Base-by-base conservation (phyloP, 1,140 invertebrate genomes). In the Macrocentrus cingulum region DNA sequence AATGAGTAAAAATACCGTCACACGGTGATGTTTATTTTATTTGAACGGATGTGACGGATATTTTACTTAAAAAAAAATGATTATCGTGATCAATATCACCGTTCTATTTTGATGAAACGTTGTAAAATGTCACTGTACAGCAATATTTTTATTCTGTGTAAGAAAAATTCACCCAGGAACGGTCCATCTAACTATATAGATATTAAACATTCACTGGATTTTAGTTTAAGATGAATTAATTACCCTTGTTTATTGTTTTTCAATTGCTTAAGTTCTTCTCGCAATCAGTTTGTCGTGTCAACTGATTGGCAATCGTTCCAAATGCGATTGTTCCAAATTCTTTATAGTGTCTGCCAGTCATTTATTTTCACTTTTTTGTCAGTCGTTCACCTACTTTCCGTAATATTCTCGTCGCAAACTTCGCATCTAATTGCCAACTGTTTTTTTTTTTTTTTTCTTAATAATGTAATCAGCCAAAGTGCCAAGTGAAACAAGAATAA, bases 151-250 rank as follows among this genome's bases (percentile, higher is more conserved):
- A n/a, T n/a, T n/a, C n/a, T 23, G 45, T 39, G 36, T 39, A n/a
- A n/a, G 29, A 20, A n/a, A 9, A 13, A 25, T 48, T 48, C 45
- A 48, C 45, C 45, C 45, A 48, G 45, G 45, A 48, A 48, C 45
- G 45, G 36, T 48, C 29, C 45, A 48, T 48, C 13, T 16, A 48
- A 45, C n/a, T 6, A 45, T 11, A 16, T 4, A 45, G 13, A n/a
- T 13, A 13, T 25, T 44, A 44, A 48, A 20, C 20, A 25, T 20
- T 19, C 16, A 48, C 16, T 48, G 20, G 22, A 44, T 23, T 25
- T 48, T 48, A 48, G 22, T 23, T n/a, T 11, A 23, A 32, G 29
- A 48, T 48, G 9, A 48, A 48, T 48, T 48, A 48, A 48, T 48
- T 48, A 48, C 45, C 45, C 19, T 29, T 45, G 8, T 39, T 39